Evolutionary conservation across 2,888 invertebrate species (phyloP), one percentile per base, ranked within the genome.

Genomic region (Adineta ricciae): DNA sequence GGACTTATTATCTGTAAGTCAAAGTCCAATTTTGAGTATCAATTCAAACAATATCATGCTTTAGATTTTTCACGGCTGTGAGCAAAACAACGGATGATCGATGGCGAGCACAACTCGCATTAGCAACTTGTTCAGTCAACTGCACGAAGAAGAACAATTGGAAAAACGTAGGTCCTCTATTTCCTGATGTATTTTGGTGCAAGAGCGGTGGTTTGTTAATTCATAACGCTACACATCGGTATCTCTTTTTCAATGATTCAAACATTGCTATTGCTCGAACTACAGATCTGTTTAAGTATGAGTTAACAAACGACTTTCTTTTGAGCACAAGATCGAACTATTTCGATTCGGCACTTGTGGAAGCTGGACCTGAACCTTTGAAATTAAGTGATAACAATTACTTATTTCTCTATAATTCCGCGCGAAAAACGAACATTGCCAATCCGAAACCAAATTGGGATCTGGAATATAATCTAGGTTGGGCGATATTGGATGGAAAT

Each of bases 191-290:
- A 41, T 78, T 78, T 78, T 78, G 78, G 78, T 19, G 78, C n/a
- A 78, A 78, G 41, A 78, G 78, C 41, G 78, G 78, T 24, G n/a
- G 41, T n/a, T 41, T 78, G n/a, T 78, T 78, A n/a, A 41, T 78
- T 78, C 78, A 78, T 41, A 78, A 78, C 41, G 38, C 38, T 1
- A 78, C 78, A n/a, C 41, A 78, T 41, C 38, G 78, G 24, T 78
- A 78, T 78, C n/a, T 78, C 24, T 78, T 78, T 41, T 78, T 78
- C n/a, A 78, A 78, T 78, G 78, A 78, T 78, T 78, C 78, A 41
- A 78, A 78, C 41, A 41, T 78, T n/a, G 24, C 78, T n/a, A 41
- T 78, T 24, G 78, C 78, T 16, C 24, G 8, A 9, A 41, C 78
- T 11, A 78, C 38, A 21, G 38, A 78, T 78, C 41, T 78, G 11